Percentiles rank a stretch among this genome's conserved stretches.
These are phyloP conservation scores for Capricornis sumatraensis DNA, from an alignment of 2,113 vertebrate species.

Conservation along the genomic window DNA sequence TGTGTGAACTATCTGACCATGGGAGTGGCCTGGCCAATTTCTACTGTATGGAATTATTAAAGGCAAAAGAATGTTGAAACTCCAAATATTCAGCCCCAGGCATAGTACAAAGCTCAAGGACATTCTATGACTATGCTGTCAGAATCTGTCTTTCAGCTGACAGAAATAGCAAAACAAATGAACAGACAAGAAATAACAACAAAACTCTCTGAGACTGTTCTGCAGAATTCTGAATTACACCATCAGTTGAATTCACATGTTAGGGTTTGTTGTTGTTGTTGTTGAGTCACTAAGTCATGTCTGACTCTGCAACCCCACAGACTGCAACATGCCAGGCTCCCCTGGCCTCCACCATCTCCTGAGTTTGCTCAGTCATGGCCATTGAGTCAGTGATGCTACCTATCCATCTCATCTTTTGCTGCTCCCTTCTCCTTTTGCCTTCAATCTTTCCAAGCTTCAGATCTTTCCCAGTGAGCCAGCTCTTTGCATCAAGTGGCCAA, in stretches of 20 bases:
- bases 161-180: neutral
- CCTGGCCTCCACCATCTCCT: neutral
- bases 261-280: neutral
- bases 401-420: neutral
- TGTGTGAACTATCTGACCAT: neutral
- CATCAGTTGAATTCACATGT: neutral
- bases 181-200: neutral
- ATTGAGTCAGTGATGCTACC: neutral
- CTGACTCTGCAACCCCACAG: neutral
- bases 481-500: neutral
- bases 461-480: neutral
- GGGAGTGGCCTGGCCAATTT: neutral
- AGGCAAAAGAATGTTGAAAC: neutral
- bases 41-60: neutral
- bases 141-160: neutral
- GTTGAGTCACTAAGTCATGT: neutral
- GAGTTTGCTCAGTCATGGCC: neutral
- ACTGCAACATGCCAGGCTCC: neutral
- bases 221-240: neutral
- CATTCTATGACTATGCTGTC: neutral
- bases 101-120: neutral
- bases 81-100: neutral
- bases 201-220: neutral
- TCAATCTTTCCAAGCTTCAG: neutral
- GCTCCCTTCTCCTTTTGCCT: neutral